Percentiles rank a stretch among this genome's conserved stretches.
phyloP scores from a whole-genome alignment of 2,888 invertebrate species.

The Mesoligia furuncula region DNA sequence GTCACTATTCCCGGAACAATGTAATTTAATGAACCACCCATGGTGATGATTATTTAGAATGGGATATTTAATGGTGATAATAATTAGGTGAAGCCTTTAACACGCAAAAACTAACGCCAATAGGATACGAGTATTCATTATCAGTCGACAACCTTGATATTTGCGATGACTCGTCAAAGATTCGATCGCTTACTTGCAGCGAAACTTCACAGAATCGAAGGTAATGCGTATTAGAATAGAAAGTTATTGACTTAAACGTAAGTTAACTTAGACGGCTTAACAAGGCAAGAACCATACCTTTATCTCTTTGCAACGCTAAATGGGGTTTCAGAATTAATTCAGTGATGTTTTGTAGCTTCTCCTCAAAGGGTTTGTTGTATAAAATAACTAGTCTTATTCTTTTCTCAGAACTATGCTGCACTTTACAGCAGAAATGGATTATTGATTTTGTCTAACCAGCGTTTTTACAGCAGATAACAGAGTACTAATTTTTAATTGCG shows the following conservation, averaged over 20 bases:
- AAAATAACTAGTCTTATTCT: background rate
- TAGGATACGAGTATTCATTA: background rate
- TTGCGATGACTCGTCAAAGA: background rate
- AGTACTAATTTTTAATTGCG: background rate
- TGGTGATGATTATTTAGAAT: background rate
- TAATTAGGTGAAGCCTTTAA: background rate
- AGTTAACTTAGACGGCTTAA: background rate
- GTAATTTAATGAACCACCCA: background rate
- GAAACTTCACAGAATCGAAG: background rate
- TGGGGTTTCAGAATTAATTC: background rate
- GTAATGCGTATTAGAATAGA: background rate
- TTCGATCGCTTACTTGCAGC: background rate
- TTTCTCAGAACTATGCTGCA: background rate
- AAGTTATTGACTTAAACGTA: background rate
- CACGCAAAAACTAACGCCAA: background rate
- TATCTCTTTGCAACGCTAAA: background rate
- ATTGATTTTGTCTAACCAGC: background rate
- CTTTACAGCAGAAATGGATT: background rate
- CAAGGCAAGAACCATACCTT: too few relatives aligned
- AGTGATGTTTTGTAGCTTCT: background rate
- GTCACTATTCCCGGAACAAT: background rate
- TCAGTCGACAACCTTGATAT: constrained; percentile 2
- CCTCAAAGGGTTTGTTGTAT: background rate
- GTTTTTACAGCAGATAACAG: background rate
- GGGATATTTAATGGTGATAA: background rate